Conservation (phyloP, 2,797 vertebrate species). For the Neosalanx taihuensis region DNA sequence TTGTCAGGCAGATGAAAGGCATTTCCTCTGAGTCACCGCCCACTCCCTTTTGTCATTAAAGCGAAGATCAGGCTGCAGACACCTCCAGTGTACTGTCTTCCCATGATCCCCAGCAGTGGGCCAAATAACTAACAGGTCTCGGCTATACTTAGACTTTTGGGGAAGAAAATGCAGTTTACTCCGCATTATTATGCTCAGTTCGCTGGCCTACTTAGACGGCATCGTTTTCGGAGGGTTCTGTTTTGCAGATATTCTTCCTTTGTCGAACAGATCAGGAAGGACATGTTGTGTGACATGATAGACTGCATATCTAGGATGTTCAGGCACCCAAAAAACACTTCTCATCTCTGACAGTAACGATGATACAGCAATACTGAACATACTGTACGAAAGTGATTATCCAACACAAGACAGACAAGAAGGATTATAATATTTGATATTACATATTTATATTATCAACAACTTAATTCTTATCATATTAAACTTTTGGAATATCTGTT, state of each 20-base stretch:
- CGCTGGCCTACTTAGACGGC: slow-evolving; percentile 51
- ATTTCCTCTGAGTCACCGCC: slow-evolving; percentile 73
- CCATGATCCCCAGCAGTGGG: slow-evolving; percentile 19
- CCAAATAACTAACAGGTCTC: slow-evolving; percentile 34
- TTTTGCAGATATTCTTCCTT: slow-evolving; percentile 4
- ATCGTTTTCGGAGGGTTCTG: slow-evolving; percentile 43
- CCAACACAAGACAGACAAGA: too few relatives aligned
- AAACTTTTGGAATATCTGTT: neutral
- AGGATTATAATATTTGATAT: too few relatives aligned
- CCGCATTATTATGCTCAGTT: slow-evolving; percentile 40
- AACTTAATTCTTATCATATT: too few relatives aligned
- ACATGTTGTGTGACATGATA: neutral
- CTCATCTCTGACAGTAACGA: too few relatives aligned
- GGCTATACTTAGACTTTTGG: slow-evolving; percentile 45
- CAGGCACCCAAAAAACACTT: neutral
- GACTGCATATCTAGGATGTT: neutral
- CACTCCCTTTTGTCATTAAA: slow-evolving; percentile 44
- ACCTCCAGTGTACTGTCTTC: slow-evolving; percentile 42
- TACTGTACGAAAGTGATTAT: too few relatives aligned
- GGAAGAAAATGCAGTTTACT: slow-evolving; percentile 43
- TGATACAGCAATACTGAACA: too few relatives aligned
- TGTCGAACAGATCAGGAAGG: slow-evolving; percentile 19
- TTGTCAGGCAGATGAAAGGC: slow-evolving; percentile 61
- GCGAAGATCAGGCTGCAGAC: slow-evolving; percentile 35
- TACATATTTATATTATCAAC: too few relatives aligned